Evolutionary conservation across 2,888 invertebrate genomes (phyloP).

Genomic region (Ephialtes manifestator): DNA sequence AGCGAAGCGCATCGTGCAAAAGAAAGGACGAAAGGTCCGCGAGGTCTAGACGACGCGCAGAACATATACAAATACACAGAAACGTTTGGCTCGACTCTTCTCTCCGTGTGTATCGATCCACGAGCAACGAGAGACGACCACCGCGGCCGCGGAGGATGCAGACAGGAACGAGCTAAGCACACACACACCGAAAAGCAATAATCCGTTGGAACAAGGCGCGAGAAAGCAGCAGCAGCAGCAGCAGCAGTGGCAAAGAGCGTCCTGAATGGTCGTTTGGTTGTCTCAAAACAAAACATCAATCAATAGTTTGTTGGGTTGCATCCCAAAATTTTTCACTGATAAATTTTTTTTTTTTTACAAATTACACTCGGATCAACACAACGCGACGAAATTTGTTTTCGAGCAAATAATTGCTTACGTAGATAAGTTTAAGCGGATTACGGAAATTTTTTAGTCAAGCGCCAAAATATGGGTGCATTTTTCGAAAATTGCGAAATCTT

Average conservation of each 20-base stretch:
- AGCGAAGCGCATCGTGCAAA: neutral
- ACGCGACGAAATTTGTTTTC: too few species aligned
- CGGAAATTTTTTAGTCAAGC: too few species aligned
- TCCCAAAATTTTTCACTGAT: neutral
- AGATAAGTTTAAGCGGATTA: too few species aligned
- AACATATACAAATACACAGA: conserved; percentile 8
- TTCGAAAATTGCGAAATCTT: too few species aligned
- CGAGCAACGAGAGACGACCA: conserved; percentile 66
- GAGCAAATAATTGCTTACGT: too few species aligned
- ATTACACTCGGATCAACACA: neutral
- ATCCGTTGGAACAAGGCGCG: conserved; percentile 34
- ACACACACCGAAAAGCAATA: conserved; percentile 50
- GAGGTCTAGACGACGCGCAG: conserved; percentile 60
- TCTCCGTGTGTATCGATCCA: conserved; percentile 67
- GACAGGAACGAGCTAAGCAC: conserved; percentile 45
- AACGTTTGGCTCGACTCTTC: conserved; percentile 46
- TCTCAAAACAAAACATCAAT: conserved; percentile 9
- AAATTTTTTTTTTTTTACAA: neutral
- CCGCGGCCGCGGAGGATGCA: conserved; percentile 58
- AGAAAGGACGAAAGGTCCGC: conserved; percentile 48
- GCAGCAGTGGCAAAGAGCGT: neutral
- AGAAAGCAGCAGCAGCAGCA: neutral
- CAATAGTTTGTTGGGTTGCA: neutral
- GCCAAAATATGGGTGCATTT: too few species aligned
- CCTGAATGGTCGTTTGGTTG: neutral